Percentiles rank a stretch among this genome's conserved stretches.
Evolutionary conservation across 2,113 vertebrate species (phyloP).

Genomic region (Herpetotheres cachinnans): DNA sequence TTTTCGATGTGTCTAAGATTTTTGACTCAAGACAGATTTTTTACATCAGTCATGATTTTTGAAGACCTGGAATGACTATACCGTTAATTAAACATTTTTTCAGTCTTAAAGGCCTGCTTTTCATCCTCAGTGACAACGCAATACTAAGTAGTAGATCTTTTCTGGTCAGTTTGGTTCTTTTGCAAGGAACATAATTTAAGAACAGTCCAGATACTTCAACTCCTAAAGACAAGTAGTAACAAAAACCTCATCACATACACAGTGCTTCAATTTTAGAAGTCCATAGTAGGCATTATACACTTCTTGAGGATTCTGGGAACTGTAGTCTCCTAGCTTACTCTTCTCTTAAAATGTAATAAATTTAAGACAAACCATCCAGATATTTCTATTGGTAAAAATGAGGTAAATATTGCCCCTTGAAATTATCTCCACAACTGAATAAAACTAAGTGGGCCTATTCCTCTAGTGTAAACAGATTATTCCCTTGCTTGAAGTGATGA

Average conservation of each 20-base stretch:
- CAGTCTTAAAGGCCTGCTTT: background rate
- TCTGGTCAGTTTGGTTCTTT: background rate
- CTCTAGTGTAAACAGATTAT: constrained; percentile 37
- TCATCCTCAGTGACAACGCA: background rate
- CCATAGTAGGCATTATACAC: accelerated
- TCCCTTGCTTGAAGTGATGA: background rate
- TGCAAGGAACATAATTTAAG: background rate
- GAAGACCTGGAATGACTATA: background rate
- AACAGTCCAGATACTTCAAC: background rate
- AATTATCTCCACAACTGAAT: constrained; percentile 9
- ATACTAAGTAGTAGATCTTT: background rate
- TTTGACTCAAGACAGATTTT: background rate
- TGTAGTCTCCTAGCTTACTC: background rate
- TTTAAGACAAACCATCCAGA: background rate
- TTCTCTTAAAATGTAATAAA: background rate
- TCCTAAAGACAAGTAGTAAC: background rate
- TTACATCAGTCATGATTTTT: background rate
- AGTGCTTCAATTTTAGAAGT: background rate
- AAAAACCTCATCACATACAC: background rate
- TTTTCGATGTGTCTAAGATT: background rate
- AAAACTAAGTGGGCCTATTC: background rate
- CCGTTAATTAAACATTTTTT: background rate
- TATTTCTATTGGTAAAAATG: background rate
- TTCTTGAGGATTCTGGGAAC: constrained; percentile 28
- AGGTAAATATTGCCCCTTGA: background rate